phyloP scores from a whole-genome alignment of 2,888 invertebrate genomes.

The Shargacucullia verbasci region DNA sequence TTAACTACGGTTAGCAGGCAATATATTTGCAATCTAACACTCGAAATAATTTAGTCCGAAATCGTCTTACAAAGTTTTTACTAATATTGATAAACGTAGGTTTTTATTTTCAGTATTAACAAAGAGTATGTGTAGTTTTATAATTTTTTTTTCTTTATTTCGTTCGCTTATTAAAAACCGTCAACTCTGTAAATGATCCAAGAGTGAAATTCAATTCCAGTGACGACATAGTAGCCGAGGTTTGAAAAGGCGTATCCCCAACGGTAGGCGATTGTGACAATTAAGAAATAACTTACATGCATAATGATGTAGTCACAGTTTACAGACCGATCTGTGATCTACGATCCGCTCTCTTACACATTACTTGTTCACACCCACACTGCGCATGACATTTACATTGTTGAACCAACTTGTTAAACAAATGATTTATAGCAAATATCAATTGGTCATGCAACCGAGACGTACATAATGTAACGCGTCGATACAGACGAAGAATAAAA shows the following conservation, averaged over 20 bases:
- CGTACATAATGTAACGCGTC: constrained; percentile 6
- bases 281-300: constrained; percentile 44
- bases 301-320: constrained; percentile 40
- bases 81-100: background rate
- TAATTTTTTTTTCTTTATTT: too few species aligned
- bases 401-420: constrained; percentile 42
- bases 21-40: constrained; percentile 32
- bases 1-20: constrained; percentile 25
- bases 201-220: too few species aligned
- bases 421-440: constrained; percentile 47
- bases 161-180: too few species aligned
- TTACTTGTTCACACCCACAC: constrained; percentile 45
- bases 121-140: too few species aligned
- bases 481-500: constrained; percentile 26
- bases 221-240: too few species aligned
- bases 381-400: constrained; percentile 48
- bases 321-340: constrained; percentile 38
- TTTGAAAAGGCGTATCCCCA: background rate
- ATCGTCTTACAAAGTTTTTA: constrained; percentile 9
- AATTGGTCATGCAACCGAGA: constrained; percentile 25
- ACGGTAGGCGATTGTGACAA: constrained; percentile 35
- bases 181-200: too few species aligned
- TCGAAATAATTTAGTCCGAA: constrained; percentile 24
- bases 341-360: constrained; percentile 15
- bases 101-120: too few species aligned